Conservation (phyloP, 2,888 invertebrate genomes). For the Noctua janthe region DNA sequence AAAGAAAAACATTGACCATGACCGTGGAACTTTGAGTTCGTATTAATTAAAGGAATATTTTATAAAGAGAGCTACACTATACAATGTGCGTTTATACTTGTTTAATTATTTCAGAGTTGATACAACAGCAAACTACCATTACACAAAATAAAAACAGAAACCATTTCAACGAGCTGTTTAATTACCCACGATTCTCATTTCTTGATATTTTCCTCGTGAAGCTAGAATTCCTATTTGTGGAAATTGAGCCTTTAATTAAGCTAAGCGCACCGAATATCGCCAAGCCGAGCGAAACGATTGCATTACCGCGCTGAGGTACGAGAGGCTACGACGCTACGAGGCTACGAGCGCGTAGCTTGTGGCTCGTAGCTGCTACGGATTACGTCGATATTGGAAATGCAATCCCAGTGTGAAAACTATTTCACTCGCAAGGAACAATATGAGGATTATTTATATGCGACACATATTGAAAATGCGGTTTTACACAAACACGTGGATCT, state of each 20-base stretch:
- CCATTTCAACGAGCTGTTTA: not conserved
- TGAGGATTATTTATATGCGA: slow-evolving; percentile 55
- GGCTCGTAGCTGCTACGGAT: slow-evolving; percentile 57
- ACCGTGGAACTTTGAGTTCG: slow-evolving; percentile 27
- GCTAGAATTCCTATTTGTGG: slow-evolving; percentile 16
- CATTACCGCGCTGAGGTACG: slow-evolving; percentile 37
- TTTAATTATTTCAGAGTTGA: not conserved
- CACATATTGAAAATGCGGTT: slow-evolving; percentile 52
- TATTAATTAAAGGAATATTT: slow-evolving; percentile 27
- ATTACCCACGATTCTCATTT: slow-evolving; percentile 23
- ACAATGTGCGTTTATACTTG: not conserved
- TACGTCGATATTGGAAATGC: slow-evolving; percentile 56
- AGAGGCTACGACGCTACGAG: slow-evolving; percentile 47
- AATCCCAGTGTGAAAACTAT: slow-evolving; percentile 62
- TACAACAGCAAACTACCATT: not conserved
- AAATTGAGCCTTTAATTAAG: slow-evolving; percentile 48
- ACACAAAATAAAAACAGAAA: slow-evolving; percentile 21
- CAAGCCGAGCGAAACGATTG: slow-evolving; percentile 33
- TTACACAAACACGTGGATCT: slow-evolving; percentile 42
- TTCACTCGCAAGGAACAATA: slow-evolving; percentile 49
- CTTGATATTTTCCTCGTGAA: slow-evolving; percentile 23
- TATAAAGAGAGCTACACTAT: slow-evolving; percentile 1
- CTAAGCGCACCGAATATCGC: slow-evolving; percentile 39
- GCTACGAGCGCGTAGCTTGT: slow-evolving; percentile 28
- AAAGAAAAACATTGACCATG: slow-evolving; percentile 18